These are phyloP conservation scores for Eupeodes luniger DNA, from an alignment of 2,888 invertebrate genomes.

Conservation along the genomic window DNA sequence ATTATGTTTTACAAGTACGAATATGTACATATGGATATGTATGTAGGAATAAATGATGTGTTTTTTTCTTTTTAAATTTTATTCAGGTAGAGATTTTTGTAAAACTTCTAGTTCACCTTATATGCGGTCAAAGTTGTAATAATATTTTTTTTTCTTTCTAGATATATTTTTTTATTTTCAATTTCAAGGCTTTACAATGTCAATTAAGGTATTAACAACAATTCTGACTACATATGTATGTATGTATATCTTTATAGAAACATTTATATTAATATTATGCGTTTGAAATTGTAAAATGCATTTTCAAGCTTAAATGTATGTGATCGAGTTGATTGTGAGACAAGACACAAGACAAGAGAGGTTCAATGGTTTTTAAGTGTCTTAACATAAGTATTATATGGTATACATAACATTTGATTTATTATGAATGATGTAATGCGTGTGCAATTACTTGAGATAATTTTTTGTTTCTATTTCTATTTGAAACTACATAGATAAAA, in stretches of 20 bases:
- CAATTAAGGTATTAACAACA: conserved; percentile 60
- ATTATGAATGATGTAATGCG: conserved; percentile 24
- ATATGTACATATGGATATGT: not conserved
- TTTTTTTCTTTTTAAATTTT: not conserved
- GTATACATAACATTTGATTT: not conserved
- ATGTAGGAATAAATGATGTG: not conserved
- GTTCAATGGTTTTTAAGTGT: conserved; percentile 30
- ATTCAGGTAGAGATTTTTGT: conserved; percentile 17
- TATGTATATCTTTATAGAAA: not conserved
- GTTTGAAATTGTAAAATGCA: conserved; percentile 38
- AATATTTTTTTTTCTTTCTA: not conserved
- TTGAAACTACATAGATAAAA: not conserved
- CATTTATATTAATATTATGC: conserved; percentile 22
- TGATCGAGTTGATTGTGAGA: conserved; percentile 42
- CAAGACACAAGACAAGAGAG: not conserved
- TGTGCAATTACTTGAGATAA: conserved; percentile 8
- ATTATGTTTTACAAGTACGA: conserved; percentile 21
- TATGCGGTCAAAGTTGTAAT: conserved; percentile 62
- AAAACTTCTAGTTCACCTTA: conserved; percentile 65
- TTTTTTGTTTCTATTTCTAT: not conserved
- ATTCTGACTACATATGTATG: not conserved
- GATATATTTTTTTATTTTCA: conserved; percentile 34
- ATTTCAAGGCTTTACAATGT: conserved; percentile 69
- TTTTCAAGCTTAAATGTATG: not conserved
- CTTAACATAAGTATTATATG: not conserved